Evolutionary conservation across 2,797 vertebrate species (phyloP), one percentile per base, ranked within the genome.

Genomic region (Malurus splendens): DNA sequence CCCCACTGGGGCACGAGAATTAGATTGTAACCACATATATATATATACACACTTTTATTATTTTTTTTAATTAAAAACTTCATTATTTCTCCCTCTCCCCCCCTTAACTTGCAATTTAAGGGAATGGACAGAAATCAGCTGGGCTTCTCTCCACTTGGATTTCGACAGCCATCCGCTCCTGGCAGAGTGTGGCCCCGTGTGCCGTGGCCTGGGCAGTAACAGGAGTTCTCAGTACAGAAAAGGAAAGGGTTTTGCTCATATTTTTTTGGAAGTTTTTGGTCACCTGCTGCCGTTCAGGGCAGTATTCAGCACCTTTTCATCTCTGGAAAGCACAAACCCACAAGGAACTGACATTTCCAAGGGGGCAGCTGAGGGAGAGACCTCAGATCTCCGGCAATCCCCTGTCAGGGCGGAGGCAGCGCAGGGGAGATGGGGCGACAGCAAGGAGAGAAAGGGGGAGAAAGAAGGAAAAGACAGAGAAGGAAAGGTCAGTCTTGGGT

Each of bases 1-100:
- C 96, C 96, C 97, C 96, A 96, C 96, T 96, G 96, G 96, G 96
- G 96, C 95, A 93, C 57, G 90, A 95, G 94, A 95, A 95, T 93
- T 96, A 96, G 96, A 96, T 95, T 93, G 91, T 96, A 96, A 95
- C 93, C 96, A 96, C 93, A 95, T 91, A 95, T 93, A 96, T 94
- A 95, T 91, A 96, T 92, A 94, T 86, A 95, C 85, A 96, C 82
- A 92, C 82, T 94, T 93, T 94, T 95, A 96, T 96, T 85, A 87
- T 96, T 77, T 66, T 78, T 95, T 96, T 95, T 96, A 96, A 94
- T 96, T 97, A 97, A 97, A 97, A 97, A 96, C 95, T 94, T 96
- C 95, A 95, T 91, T 84, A 93, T 92, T 95, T 95, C 84, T 81
- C 91, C 94, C 94, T 92, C 90, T 91, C 88, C 68, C 89, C 89